Percentiles rank a stretch among this genome's conserved stretches.
phyloP scores from a whole-genome alignment of 2,113 vertebrate genomes.

The Camarhynchus parvulus region DNA sequence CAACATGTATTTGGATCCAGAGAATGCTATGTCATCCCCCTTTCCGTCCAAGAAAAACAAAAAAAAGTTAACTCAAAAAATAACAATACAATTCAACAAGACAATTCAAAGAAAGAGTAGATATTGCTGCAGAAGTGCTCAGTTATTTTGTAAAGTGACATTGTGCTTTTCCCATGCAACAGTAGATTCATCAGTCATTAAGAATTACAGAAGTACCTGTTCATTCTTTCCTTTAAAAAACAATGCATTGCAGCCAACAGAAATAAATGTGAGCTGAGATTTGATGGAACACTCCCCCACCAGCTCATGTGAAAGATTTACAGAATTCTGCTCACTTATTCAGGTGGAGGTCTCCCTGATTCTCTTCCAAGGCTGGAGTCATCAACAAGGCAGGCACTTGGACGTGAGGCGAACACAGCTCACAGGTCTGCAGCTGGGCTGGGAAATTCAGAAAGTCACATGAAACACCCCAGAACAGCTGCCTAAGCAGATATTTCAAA shows the following conservation, averaged over 20 bases:
- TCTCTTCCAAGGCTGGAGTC: conserved; percentile 10
- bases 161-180: neutral
- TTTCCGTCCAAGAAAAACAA: neutral
- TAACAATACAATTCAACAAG: neutral
- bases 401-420: neutral
- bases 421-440: neutral
- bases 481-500: conserved; percentile 6
- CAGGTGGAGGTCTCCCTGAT: neutral
- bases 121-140: neutral
- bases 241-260: neutral
- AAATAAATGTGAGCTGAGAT: neutral
- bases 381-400: neutral
- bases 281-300: neutral
- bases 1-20: neutral
- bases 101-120: neutral
- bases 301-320: neutral
- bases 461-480: neutral
- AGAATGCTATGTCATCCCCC: neutral
- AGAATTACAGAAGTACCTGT: conserved; percentile 9
- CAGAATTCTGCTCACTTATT: neutral
- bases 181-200: conserved; percentile 26
- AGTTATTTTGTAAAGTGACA: neutral
- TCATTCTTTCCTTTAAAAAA: neutral
- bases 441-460: neutral
- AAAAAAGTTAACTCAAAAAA: neutral